Evolutionary conservation across 2,113 vertebrate species (phyloP), one percentile per base, ranked within the genome.

Genomic region (Dasypus novemcinctus): DNA sequence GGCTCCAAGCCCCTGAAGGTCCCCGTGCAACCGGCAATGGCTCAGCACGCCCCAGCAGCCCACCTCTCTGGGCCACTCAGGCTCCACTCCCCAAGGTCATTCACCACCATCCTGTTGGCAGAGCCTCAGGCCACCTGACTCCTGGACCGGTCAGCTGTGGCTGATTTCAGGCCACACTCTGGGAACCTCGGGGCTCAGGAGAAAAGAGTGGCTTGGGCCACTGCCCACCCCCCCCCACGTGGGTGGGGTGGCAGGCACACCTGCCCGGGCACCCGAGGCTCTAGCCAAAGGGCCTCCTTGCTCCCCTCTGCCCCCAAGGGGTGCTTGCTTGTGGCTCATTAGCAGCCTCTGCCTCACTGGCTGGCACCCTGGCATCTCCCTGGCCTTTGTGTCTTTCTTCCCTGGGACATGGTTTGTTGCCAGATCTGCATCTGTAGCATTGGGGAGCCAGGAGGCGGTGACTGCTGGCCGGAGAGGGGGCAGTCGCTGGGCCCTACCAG

Each of bases 401-500:
- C 75, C 90, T 57, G 66, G 41, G 4, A 14, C 87, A 52, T 90
- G 27, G 33, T 69, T 43, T 87, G 29, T 63, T 27, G 49, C 23
- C 7, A 15, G 31, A 7, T 21, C 31, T 71, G 49, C 7, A 14
- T 49, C 72, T 46, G 9, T 9, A 54, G 49, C 59, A 5, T 54
- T 63, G 46, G 41, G 52, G 74, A n/a, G 4, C 1, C 23, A 52
- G 64, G 54, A 20, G 36, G 27, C 23, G 23, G 57, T 15, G 68
- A 25, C 69, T 21, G 7, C 85, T 38, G n/a, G 43, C 2, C 1
- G 84, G 27, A 25, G n/a, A 23, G 49, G 10, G 2, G 10, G 69
- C 0, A 0, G 17, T 12, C 0, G 1, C 49, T 20, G 7, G 0
- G 4, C 0, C 8, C 25, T 33, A 29, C 23, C 5, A 5, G 43